These are phyloP conservation scores for Oscheius myriophilus DNA, from an alignment of 2,888 invertebrate species.

Conservation along the genomic window DNA sequence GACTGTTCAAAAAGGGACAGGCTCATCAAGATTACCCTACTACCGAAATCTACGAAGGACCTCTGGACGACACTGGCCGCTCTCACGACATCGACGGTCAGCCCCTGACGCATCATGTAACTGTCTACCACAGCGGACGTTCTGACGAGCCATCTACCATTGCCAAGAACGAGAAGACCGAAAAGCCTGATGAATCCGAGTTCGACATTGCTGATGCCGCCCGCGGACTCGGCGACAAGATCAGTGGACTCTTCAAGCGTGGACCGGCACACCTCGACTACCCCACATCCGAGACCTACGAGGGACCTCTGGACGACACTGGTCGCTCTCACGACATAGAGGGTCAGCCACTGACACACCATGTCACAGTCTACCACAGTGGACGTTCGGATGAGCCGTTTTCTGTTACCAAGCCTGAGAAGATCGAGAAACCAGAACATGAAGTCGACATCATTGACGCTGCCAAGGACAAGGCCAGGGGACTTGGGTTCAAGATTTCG, in stretches of 20 bases:
- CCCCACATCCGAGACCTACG: conserved; percentile 36
- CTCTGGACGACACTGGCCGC: conserved; percentile 29
- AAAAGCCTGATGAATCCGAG: conserved; percentile 12
- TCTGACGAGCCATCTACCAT: conserved; percentile 21
- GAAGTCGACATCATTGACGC: conserved; percentile 14
- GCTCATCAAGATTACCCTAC: conserved; percentile 56
- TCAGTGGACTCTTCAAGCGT: conserved; percentile 50
- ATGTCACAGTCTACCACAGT: conserved; percentile 41
- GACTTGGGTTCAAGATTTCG: conserved; percentile 36
- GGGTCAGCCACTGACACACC: conserved; percentile 34
- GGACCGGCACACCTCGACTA: conserved; percentile 52
- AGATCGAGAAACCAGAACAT: neutral
- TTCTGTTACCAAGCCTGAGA: neutral
- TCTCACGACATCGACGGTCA: conserved; percentile 31
- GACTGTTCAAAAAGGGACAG: conserved; percentile 48
- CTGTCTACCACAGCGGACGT: conserved; percentile 39
- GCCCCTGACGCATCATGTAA: conserved; percentile 38
- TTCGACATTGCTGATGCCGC: conserved; percentile 26
- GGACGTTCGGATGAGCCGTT: conserved; percentile 32
- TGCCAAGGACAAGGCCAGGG: conserved; percentile 9
- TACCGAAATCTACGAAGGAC: conserved; percentile 34
- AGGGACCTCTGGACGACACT: conserved; percentile 36
- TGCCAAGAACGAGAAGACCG: neutral
- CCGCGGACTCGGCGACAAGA: conserved; percentile 33
- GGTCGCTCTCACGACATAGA: conserved; percentile 28